These are phyloP conservation scores for Conus betulinus DNA, from an alignment of 1,140 invertebrate genomes.

Conservation along the genomic window DNA sequence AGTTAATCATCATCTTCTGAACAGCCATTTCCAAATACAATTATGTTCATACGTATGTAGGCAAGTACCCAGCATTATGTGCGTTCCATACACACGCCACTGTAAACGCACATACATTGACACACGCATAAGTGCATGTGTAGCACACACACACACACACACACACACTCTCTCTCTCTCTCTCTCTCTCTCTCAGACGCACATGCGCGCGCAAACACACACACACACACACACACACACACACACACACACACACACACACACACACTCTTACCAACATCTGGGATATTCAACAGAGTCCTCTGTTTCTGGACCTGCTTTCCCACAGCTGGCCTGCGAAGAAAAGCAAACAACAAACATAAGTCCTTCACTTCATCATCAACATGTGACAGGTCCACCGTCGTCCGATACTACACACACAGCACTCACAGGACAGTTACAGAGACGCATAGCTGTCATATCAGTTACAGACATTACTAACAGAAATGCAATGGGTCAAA, in stretches of 20 bases:
- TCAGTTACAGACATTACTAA: too few relatives aligned
- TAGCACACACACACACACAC: not conserved
- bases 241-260: slow-evolving; percentile 18
- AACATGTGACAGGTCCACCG: too few relatives aligned
- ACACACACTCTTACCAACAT: slow-evolving; percentile 80
- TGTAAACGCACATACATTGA: not conserved
- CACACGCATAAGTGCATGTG: not conserved
- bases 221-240: slow-evolving; percentile 13
- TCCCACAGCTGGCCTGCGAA: slow-evolving; percentile 91
- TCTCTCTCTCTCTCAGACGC: not conserved
- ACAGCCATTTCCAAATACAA: too few relatives aligned
- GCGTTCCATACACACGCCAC: too few relatives aligned
- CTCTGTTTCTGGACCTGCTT: slow-evolving; percentile 93
- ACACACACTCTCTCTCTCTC: not conserved
- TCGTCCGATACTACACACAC: too few relatives aligned
- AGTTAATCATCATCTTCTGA: too few relatives aligned
- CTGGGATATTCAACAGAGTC: slow-evolving; percentile 91
- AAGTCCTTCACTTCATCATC: too few relatives aligned
- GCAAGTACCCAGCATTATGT: not conserved
- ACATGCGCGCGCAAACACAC: not conserved
- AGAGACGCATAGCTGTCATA: too few relatives aligned
- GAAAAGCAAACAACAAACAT: not conserved
- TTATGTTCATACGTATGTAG: slow-evolving; percentile 83
- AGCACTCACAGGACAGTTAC: too few relatives aligned
- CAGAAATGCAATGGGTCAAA: too few relatives aligned